phyloP scores from a whole-genome alignment of 30 jellyfish, hydroid and myxozoan genomes.

The Cassiopea andromeda region DNA sequence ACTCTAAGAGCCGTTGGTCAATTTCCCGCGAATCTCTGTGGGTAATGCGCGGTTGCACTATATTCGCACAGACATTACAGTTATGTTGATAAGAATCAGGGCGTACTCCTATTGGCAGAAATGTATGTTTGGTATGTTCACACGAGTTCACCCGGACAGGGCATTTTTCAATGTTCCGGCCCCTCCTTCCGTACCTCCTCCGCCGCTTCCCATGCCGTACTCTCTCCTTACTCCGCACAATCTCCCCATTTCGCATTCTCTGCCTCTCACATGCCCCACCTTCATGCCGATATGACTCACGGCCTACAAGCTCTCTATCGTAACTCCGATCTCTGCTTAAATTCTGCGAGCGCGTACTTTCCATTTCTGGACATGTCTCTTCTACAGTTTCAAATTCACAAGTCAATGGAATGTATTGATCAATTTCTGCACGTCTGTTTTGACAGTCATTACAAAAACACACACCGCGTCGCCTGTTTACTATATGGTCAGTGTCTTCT shows the following conservation, averaged over 20 bases:
- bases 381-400: background rate
- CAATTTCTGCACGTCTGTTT: background rate
- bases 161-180: background rate
- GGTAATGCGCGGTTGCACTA: background rate
- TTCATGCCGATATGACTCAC: background rate
- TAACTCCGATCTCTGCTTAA: background rate
- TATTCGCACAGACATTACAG: background rate
- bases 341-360: background rate
- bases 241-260: background rate
- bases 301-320: background rate
- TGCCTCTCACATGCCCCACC: background rate
- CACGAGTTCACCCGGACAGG: background rate
- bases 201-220: background rate
- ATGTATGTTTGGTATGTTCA: background rate
- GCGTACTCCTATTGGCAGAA: background rate
- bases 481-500: constrained; percentile 1
- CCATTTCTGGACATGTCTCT: background rate
- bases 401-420: background rate
- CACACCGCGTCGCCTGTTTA: background rate
- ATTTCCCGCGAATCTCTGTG: background rate
- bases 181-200: background rate
- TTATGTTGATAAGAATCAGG: background rate
- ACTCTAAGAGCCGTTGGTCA: background rate
- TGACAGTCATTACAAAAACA: background rate
- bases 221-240: background rate